A percentile compares a stretch with the other conserved stretches of the same genome.
phyloP scores from a whole-genome alignment of 2,113 vertebrate species.

The Sinocyclocheilus grahami region DNA sequence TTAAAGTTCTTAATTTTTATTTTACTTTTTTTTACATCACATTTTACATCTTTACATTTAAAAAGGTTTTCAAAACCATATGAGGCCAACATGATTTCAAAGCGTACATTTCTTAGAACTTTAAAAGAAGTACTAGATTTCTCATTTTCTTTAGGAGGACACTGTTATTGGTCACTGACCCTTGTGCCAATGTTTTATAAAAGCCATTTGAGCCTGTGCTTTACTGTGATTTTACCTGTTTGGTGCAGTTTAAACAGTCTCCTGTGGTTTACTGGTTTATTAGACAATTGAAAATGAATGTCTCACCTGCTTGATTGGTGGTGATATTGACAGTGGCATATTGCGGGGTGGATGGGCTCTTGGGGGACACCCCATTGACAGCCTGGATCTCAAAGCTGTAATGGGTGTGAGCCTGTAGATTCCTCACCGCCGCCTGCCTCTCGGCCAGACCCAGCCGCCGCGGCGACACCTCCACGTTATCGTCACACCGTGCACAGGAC shows the following conservation, averaged over 20 bases:
- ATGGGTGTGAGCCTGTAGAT: constrained; percentile 95
- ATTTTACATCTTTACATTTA: neutral
- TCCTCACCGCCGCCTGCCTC: constrained; percentile 89
- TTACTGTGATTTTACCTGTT: neutral
- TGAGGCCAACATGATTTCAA: neutral
- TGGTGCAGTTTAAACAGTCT: neutral
- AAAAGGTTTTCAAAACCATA: neutral
- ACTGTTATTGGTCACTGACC: neutral
- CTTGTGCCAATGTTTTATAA: neutral
- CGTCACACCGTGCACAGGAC: constrained; percentile 90
- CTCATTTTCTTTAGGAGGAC: neutral
- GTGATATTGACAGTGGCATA: constrained; percentile 97
- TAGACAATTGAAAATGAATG: neutral
- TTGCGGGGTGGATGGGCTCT: constrained; percentile 83
- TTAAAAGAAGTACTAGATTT: neutral
- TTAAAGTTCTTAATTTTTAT: neutral
- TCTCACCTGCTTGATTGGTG: constrained; percentile 85
- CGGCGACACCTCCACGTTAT: constrained; percentile 95
- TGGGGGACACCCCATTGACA: constrained; percentile 92
- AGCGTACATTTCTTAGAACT: neutral
- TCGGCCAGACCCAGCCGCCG: constrained; percentile 90
- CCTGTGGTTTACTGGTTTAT: neutral
- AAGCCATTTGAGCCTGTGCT: neutral
- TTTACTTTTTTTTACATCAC: too few relatives aligned
- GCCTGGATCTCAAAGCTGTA: constrained; percentile 98